Conservation (phyloP, 2,797 vertebrate genomes). For the Odontamblyopus lacepedii region DNA sequence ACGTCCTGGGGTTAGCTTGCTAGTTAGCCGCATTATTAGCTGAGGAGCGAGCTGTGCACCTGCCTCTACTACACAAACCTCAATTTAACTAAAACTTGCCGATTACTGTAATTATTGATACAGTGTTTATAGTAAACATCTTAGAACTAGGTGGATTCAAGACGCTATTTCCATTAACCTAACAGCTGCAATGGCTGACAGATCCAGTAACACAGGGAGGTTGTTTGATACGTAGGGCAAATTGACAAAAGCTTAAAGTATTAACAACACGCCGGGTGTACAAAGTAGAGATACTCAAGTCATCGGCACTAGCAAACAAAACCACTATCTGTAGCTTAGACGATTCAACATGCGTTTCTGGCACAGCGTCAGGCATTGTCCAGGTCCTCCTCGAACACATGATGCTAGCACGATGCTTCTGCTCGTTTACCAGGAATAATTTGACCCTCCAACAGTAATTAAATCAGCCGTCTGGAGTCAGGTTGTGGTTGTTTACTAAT, state of each 20-base stretch:
- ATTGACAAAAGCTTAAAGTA: conserved; percentile 52
- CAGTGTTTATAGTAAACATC: background rate
- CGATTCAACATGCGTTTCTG: background rate
- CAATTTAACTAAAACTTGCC: background rate
- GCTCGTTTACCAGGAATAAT: conserved; percentile 42
- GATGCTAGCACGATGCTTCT: conserved; percentile 29
- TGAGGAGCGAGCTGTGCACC: conserved; percentile 34
- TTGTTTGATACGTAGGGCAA: conserved; percentile 45
- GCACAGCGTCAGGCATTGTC: conserved; percentile 44
- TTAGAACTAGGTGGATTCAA: background rate
- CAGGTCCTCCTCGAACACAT: conserved; percentile 16
- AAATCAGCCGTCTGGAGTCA: conserved; percentile 24
- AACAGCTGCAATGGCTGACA: conserved; percentile 55
- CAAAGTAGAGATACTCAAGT: conserved; percentile 11
- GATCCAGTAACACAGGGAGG: conserved; percentile 24
- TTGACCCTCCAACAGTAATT: conserved; percentile 44
- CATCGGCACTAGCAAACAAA: background rate
- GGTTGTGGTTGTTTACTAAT: conserved; percentile 44
- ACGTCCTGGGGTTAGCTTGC: conserved; percentile 42
- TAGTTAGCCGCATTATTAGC: conserved; percentile 50
- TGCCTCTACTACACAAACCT: background rate
- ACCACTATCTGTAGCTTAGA: conserved; percentile 12
- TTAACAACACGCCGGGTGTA: conserved; percentile 42
- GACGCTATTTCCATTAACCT: conserved; percentile 6
- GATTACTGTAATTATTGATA: background rate